Evolutionary conservation across 1,140 invertebrate species (phyloP).

Genomic region (Penaeus japonicus): DNA sequence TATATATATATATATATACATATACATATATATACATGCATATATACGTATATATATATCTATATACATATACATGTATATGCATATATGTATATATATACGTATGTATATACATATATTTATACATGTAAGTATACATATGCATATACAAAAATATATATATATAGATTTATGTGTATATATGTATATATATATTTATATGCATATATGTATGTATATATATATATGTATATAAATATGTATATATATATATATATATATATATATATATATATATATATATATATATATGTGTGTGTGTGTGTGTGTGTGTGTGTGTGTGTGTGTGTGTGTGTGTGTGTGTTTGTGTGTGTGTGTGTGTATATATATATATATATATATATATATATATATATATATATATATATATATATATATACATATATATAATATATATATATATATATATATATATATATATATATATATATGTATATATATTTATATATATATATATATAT

Average conservation of each 20-base stretch:
- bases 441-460: constrained; percentile 8
- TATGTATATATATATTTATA: constrained; percentile 28
- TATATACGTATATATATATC: background rate
- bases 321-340: background rate
- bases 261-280: background rate
- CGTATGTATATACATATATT: background rate
- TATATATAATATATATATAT: background rate
- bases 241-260: constrained; percentile 14
- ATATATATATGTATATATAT: constrained; percentile 24
- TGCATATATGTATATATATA: background rate
- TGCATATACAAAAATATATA: too few species aligned
- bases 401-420: background rate
- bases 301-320: background rate
- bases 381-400: too few species aligned
- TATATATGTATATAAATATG: too few species aligned
- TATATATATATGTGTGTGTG: background rate
- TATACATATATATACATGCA: background rate
- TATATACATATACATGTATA: background rate
- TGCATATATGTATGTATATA: background rate
- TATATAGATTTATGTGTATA: background rate
- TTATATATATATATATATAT: constrained; percentile 17
- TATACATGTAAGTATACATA: too few species aligned
- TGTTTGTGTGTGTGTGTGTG: too few species aligned
- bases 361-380: background rate
- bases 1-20: background rate